phyloP scores from a whole-genome alignment of 2,888 invertebrate species.

The Papilio gigon region DNA sequence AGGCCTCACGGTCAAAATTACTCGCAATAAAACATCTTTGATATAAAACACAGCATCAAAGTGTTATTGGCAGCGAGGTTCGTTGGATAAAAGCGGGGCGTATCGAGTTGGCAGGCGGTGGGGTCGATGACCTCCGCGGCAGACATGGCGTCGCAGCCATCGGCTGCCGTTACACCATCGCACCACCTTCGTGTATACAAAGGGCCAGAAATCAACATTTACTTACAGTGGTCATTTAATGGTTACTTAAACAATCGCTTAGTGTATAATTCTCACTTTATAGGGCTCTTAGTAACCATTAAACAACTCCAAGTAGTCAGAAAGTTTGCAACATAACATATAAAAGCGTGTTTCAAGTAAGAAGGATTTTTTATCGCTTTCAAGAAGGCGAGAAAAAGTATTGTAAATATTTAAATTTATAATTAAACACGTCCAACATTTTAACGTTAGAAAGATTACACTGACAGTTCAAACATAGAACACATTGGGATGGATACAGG shows the following conservation, averaged over 20 bases:
- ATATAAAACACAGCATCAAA: slow-evolving; percentile 51
- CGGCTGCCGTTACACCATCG: slow-evolving; percentile 56
- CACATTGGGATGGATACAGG: too few species aligned
- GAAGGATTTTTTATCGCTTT: too few species aligned
- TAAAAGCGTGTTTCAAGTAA: too few species aligned
- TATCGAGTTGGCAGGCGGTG: slow-evolving; percentile 64
- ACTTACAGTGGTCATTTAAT: not conserved
- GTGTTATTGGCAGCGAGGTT: slow-evolving; percentile 53
- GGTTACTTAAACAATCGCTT: not conserved
- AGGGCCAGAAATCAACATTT: not conserved
- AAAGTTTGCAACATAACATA: too few species aligned
- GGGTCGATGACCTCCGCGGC: slow-evolving; percentile 65
- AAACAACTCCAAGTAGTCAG: too few species aligned
- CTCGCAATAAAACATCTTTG: slow-evolving; percentile 51
- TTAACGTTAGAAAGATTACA: not conserved
- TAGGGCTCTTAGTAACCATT: too few species aligned
- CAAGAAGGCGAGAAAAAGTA: too few species aligned
- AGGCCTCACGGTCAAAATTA: not conserved
- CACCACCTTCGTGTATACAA: slow-evolving; percentile 36
- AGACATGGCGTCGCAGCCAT: slow-evolving; percentile 77
- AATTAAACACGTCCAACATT: too few species aligned
- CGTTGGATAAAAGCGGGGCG: slow-evolving; percentile 62
- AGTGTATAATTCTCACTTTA: too few species aligned
- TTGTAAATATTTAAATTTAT: too few species aligned
- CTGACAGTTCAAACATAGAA: not conserved